phyloP scores from a whole-genome alignment of 2,888 invertebrate genomes.

The Dryobotodes eremita region DNA sequence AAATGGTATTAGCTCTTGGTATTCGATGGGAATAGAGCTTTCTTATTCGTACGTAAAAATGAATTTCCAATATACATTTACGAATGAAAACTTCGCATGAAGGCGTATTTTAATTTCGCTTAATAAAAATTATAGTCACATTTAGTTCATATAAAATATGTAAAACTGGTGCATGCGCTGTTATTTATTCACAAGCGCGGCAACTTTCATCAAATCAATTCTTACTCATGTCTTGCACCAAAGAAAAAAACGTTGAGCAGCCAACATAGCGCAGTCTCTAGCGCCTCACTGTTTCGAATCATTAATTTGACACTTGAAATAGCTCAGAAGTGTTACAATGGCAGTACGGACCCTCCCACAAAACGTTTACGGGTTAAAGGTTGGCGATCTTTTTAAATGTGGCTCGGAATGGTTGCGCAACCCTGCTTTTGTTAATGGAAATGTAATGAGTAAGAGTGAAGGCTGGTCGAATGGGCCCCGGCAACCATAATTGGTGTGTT shows the following conservation, averaged over 20 bases:
- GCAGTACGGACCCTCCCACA: constrained; percentile 81
- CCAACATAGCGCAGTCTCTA: constrained; percentile 76
- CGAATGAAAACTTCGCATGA: no score
- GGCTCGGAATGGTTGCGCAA: constrained; percentile 77
- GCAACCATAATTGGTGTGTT: constrained; percentile 66
- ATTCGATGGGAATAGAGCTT: no score
- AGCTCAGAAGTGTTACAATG: constrained; percentile 84
- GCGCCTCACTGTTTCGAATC: constrained; percentile 84
- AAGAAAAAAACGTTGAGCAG: constrained; percentile 65
- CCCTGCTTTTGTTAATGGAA: constrained; percentile 84
- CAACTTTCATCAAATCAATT: constrained; percentile 27
- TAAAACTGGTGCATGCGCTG: not conserved
- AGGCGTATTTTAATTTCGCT: not conserved
- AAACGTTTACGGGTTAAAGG: constrained; percentile 85
- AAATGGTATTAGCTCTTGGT: no score
- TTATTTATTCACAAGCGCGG: not conserved
- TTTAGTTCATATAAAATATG: not conserved
- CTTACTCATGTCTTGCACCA: constrained; percentile 64
- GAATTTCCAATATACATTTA: not conserved
- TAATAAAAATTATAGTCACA: not conserved
- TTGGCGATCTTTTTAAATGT: constrained; percentile 81
- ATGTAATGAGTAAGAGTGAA: constrained; percentile 81
- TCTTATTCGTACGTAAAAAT: not conserved
- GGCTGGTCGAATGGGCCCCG: constrained; percentile 66
- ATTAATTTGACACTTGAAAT: constrained; percentile 89